Percentiles rank a stretch among this genome's conserved stretches.
phyloP scores from a whole-genome alignment of 1,140 invertebrate genomes.

The Pectinophora gossypiella region DNA sequence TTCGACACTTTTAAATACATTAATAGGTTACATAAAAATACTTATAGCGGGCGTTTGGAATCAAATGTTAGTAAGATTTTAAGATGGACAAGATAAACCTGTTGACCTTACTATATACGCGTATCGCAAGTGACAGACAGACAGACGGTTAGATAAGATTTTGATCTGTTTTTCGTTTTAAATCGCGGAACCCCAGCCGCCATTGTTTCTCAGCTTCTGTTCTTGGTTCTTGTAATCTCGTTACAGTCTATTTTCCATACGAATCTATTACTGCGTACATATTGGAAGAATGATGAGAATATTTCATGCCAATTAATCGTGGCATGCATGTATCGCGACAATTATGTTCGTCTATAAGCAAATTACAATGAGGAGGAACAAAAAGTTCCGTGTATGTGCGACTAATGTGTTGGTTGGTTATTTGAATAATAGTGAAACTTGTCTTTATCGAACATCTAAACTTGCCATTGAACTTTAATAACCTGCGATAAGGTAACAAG shows the following conservation, averaged over 20 bases:
- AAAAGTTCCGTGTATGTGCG: conserved; percentile 4
- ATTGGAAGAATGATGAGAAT: conserved; percentile 17
- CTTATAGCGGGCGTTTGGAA: no score
- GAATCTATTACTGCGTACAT: conserved; percentile 19
- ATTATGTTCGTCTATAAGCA: background rate
- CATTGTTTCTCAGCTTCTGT: conserved; percentile 2
- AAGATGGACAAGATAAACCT: background rate
- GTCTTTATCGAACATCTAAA: no score
- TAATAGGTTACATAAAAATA: no score
- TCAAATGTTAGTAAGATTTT: no score
- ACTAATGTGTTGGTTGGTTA: background rate
- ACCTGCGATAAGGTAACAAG: no score
- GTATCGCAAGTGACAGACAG: background rate
- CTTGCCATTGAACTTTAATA: no score
- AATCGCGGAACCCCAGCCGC: background rate
- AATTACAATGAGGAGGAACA: conserved; percentile 1
- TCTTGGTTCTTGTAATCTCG: background rate
- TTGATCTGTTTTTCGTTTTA: background rate
- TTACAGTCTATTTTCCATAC: conserved; percentile 10
- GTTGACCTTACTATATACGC: background rate
- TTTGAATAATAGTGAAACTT: no score
- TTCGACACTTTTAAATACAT: no score
- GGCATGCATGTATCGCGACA: background rate
- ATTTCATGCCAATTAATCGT: conserved; percentile 8
- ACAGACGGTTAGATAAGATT: background rate